These are phyloP conservation scores for Leptinotarsa haldemani DNA, from an alignment of 2,888 invertebrate genomes.

Conservation along the genomic window DNA sequence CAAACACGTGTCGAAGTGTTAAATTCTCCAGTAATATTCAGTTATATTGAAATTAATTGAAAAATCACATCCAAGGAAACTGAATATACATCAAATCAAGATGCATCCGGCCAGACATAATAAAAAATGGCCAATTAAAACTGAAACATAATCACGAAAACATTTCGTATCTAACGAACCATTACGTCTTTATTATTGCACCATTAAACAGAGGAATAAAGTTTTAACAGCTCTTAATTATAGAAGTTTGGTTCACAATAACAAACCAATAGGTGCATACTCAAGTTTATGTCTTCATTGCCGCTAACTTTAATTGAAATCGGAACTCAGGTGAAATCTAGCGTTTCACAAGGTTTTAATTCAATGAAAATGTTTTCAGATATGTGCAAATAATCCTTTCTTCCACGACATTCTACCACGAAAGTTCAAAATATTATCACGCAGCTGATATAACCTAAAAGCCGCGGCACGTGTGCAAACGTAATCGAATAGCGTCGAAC, in stretches of 20 bases:
- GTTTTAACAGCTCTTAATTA: constrained; percentile 40
- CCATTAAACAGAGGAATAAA: constrained; percentile 38
- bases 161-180: constrained; percentile 34
- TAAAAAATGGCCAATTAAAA: constrained; percentile 41
- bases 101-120: constrained; percentile 37
- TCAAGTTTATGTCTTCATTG: constrained; percentile 22
- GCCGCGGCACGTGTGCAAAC: no score
- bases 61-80: constrained; percentile 21
- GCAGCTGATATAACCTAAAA: no score
- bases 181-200: constrained; percentile 36
- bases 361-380: constrained; percentile 27
- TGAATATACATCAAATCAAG: constrained; percentile 39
- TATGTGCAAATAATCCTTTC: not conserved
- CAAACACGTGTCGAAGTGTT: no score
- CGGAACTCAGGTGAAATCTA: not conserved
- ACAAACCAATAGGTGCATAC: constrained; percentile 39
- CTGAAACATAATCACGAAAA: constrained; percentile 42
- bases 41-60: no score
- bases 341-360: not conserved
- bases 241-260: constrained; percentile 42
- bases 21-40: no score
- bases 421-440: no score
- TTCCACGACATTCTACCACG: no score
- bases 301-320: constrained; percentile 16
- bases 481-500: no score